Base-by-base conservation (phyloP, 2,113 vertebrate genomes). In the Pungitius pungitius region DNA sequence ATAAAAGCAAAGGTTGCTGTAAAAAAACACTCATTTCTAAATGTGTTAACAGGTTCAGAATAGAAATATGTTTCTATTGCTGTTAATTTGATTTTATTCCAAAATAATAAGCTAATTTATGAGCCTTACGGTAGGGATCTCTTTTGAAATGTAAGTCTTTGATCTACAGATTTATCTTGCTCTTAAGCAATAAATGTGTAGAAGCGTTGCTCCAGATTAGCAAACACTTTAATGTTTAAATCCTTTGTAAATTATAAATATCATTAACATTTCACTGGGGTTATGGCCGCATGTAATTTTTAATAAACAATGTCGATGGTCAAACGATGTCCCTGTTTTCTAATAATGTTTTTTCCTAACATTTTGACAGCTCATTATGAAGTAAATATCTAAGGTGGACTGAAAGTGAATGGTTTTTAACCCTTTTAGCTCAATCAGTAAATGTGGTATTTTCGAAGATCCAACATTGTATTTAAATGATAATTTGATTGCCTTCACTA, bases 221-320 rank as follows among this genome's bases (percentile, higher is more conserved):
- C 49, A 75, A 81, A 75, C 79, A 70, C 73, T 84, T 81, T 13
- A 76, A 73, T 59, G 62, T 80, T 69, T 39, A 76, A 81, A 58
- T 68, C 86, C 40, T 84, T 79, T 94, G 92, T 94, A 92, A 90
- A 92, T 92, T 81, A 85, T 70, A 92, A 88, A 90, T 78, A 82
- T 82, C 69, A 78, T 58, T 30, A 87, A 82, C 87, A 54, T 89
- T 91, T 88, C 84, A 89, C 88, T 65, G 81, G 78, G 69, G 49
- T 87, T 78, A 84, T 80, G 72, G 63, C 85, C 78, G 92, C 92
- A 94, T 94, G 93, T 91, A 85, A 33, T 88, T 92, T 92, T 90
- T n/a, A 94, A 93, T 92, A 93, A 94, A 94, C 79, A 75, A 67
- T 47, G 85, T 92, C 77, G 49, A 84, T 83, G 86, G 70, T 69